Conservation (phyloP, 2,888 invertebrate genomes). For the Napeogenes inachia region DNA sequence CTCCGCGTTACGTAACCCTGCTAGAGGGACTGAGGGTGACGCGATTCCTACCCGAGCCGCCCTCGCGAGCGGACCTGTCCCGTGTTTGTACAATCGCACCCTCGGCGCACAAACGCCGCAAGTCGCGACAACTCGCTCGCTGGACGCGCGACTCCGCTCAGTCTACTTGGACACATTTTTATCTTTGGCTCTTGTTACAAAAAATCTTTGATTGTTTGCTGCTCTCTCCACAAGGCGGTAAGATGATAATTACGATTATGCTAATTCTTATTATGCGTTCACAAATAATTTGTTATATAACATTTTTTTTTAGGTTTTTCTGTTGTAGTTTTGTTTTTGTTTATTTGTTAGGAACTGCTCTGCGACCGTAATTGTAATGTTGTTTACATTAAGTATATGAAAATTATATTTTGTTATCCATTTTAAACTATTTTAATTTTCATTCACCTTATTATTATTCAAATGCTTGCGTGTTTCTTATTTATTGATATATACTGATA, state of each 20-base stretch:
- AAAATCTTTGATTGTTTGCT: conserved; percentile 41
- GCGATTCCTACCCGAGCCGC: conserved; percentile 54
- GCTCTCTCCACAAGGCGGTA: conserved; percentile 52
- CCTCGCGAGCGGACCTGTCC: conserved; percentile 49
- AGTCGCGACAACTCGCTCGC: conserved; percentile 30
- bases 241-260: conserved; percentile 50
- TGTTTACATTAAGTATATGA: neutral
- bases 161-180: conserved; percentile 18
- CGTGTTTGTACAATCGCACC: conserved; percentile 32
- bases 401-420: neutral
- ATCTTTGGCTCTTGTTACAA: conserved; percentile 18
- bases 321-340: conserved; percentile 35
- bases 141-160: conserved; percentile 22
- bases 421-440: neutral
- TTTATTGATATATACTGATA: neutral
- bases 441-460: neutral
- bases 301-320: conserved; percentile 36
- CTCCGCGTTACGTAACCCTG: conserved; percentile 62
- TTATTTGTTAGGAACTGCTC: conserved; percentile 30
- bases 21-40: conserved; percentile 39
- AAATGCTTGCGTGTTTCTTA: conserved; percentile 1
- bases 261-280: conserved; percentile 41
- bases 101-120: conserved; percentile 31
- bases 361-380: conserved; percentile 28
- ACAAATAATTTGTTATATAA: conserved; percentile 49